phyloP scores from a whole-genome alignment of 2,797 vertebrate genomes.

The Esox masquinongy region DNA sequence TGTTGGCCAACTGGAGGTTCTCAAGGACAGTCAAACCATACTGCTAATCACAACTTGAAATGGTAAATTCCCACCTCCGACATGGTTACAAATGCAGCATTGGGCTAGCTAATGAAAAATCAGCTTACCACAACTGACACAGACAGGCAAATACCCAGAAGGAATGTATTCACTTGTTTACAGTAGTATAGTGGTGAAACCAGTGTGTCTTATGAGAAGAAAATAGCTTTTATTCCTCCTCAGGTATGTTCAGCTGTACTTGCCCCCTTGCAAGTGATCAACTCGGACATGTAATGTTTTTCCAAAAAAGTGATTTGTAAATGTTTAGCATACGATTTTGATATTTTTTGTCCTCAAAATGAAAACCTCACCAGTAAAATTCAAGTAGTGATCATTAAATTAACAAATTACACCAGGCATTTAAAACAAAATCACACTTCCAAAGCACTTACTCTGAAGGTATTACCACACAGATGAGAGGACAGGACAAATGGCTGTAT shows the following conservation, averaged over 20 bases:
- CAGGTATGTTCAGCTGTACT: conserved; percentile 61
- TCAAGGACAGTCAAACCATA: too few species aligned
- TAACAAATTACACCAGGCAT: conserved; percentile 25
- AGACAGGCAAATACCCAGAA: conserved; percentile 61
- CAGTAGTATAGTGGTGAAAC: conserved; percentile 87
- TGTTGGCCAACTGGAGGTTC: too few species aligned
- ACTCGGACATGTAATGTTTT: conserved; percentile 55
- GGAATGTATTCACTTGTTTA: conserved; percentile 77
- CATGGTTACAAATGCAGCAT: conserved; percentile 8
- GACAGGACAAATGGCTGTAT: conserved; percentile 31
- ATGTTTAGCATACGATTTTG: conserved; percentile 44
- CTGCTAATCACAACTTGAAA: too few species aligned
- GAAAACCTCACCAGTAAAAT: conserved; percentile 38
- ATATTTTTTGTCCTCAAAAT: conserved; percentile 5
- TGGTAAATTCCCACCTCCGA: too few species aligned
- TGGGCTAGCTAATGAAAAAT: conserved; percentile 51
- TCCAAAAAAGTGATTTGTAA: conserved; percentile 25
- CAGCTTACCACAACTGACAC: conserved; percentile 78
- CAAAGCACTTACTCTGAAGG: conserved; percentile 15
- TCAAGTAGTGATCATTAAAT: conserved; percentile 58
- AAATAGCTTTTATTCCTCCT: conserved; percentile 61
- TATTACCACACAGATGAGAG: conserved; percentile 27
- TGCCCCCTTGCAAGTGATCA: conserved; percentile 83
- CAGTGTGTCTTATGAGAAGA: conserved; percentile 72
- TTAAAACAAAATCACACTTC: conserved; percentile 23